Evolutionary conservation across 2,888 invertebrate genomes (phyloP), one percentile per base, ranked within the genome.

Genomic region (Drosophila anomelani): DNA sequence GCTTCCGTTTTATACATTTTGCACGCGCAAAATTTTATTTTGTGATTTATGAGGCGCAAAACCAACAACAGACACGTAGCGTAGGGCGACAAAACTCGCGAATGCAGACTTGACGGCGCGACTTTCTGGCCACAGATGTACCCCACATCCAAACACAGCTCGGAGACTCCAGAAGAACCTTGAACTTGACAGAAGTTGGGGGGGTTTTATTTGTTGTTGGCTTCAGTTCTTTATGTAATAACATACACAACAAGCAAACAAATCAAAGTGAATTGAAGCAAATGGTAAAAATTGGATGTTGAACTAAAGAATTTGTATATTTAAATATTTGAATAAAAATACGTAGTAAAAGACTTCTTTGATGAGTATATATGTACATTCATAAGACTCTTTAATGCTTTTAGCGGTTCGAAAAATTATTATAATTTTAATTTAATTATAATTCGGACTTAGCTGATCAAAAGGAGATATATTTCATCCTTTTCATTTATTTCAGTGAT

Each of bases 31-130:
- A 79, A 71, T 66, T 66, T 69, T 69, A 56, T 68, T 73, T 63
- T 76, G 74, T 84, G 86, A 84, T 86, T 84, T 84, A 84, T 86
- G 86, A 78, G 79, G 71, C 84, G 79, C 79, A 84, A 77, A 79
- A 73, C 53, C 72, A 79, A 77, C 80, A 77, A 51, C 58, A 82
- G 46, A 44, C 53, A 69, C 63, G 54, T 46, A 54, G 44, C 29
- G 26, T 3, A 41, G 23, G 39, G 63, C 75, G 69, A 80, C 80
- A 82, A 77, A 77, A 80, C 74, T 79, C 72, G 51, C n/a, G 44
- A 51, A 56, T 71, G 58, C 63, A 81, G 81, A 79, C 85, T 64
- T 49, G 59, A 55, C 53, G 77, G 44, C 77, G 74, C 64, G 71
- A 77, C 80, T 64, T 66, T 60, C 66, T 69, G 71, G 61, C 61